Conservation (phyloP, 1,140 invertebrate species). For the Pseudomyrmex concolor region DNA sequence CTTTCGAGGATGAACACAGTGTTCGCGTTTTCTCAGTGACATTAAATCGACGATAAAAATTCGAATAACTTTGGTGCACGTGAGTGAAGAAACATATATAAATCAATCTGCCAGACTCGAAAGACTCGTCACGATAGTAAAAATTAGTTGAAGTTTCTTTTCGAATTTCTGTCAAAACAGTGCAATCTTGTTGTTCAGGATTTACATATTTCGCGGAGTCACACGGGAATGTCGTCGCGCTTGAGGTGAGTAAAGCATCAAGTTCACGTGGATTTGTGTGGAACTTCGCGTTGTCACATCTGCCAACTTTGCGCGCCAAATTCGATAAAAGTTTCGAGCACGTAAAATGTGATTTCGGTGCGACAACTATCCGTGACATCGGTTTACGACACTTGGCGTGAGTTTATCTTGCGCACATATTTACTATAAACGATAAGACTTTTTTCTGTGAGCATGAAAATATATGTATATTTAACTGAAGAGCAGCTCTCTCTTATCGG, state of each 20-base stretch:
- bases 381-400: not conserved
- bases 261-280: conserved; percentile 5
- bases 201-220: conserved; percentile 39
- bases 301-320: conserved; percentile 51
- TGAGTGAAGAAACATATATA: not conserved
- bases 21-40: conserved; percentile 14
- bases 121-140: conserved; percentile 62
- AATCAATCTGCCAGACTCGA: conserved; percentile 8
- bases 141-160: conserved; percentile 60
- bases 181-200: conserved; percentile 55
- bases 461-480: no score
- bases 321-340: not conserved
- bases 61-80: conserved; percentile 36
- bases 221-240: not conserved
- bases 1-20: not conserved
- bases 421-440: conserved; percentile 16
- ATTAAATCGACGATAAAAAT: conserved; percentile 14
- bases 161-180: conserved; percentile 54
- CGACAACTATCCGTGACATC: not conserved
- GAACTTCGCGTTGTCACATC: not conserved
- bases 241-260: conserved; percentile 58
- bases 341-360: conserved; percentile 20
- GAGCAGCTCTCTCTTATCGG: no score
- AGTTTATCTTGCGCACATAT: not conserved
- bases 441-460: not conserved